Base-by-base conservation (phyloP, 2,888 invertebrate species). In the Drosophila mercatorum region DNA sequence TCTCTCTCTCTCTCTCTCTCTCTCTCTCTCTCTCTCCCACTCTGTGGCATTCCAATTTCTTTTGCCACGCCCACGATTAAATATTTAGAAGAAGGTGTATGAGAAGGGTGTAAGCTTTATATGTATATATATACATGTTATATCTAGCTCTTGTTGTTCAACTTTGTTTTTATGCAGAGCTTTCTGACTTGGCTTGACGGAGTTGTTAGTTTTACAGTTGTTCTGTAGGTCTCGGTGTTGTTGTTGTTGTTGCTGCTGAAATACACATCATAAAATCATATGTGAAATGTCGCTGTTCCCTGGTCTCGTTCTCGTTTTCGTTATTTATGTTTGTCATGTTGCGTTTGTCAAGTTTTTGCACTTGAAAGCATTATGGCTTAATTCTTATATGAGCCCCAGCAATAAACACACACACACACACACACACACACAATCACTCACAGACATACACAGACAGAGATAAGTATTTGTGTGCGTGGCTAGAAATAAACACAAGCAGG, bases 271-370 rank as follows among this genome's bases (percentile, higher is more conserved):
- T 89, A 84, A 84, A 89, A 89, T 71, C 80, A 70, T 79, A 65
- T 62, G 66, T 70, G 67, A 69, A 71, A 34, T 40, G 62, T 58
- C 65, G 64, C 40, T 40, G 51, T 56, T 22, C 46, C 55, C 72
- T 61, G 67, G 70, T 22, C 47, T 71, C 67, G 51, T 68, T 68
- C 70, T 78, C 77, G 78, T 78, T 80, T 78, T 62, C 79, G 79
- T 89, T 85, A 85, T 85, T 85, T 85, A 85, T 85, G 84, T 84
- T 89, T 88, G 84, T 88, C 89, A 89, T 85, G 84, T 85, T 85
- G 89, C 88, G 89, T 89, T 85, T 89, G 89, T 89, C 88, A 85
- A 85, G 88, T 88, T 84, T 89, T 84, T 87, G 89, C 84, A 79
- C 88, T 84, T 89, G 85, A 81, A 75, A 89, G 88, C 89, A 84